These are phyloP conservation scores for Elephantulus edwardii DNA, from an alignment of 2,113 vertebrate genomes.

Conservation along the genomic window DNA sequence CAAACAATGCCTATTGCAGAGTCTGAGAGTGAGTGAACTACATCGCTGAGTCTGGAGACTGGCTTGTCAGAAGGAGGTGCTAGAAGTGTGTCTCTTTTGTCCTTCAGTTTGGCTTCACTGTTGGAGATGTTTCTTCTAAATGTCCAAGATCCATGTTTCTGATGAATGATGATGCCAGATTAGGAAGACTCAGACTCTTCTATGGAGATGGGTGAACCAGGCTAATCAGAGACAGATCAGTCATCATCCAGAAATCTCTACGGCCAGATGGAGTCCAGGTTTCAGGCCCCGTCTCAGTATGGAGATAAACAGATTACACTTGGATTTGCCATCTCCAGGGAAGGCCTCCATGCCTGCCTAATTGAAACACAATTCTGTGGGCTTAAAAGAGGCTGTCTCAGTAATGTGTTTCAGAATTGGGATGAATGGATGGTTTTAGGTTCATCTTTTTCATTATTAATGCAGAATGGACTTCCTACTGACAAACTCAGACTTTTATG, in stretches of 20 bases:
- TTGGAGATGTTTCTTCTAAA: neutral
- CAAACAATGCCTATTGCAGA: neutral
- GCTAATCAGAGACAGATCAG: neutral
- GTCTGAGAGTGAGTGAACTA: neutral
- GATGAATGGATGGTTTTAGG: neutral
- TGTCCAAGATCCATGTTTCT: neutral
- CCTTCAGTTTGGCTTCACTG: neutral
- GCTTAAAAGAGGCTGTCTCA: neutral
- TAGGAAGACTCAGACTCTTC: neutral
- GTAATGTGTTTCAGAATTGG: neutral
- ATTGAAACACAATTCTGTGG: neutral
- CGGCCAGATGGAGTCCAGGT: neutral
- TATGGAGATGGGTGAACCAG: neutral
- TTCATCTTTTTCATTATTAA: neutral
- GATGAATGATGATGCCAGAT: neutral
- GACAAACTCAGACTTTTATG: neutral
- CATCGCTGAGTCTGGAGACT: neutral
- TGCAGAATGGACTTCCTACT: neutral
- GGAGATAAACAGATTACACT: rapidly evolving
- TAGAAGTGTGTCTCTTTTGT: neutral
- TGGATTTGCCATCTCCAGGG: neutral
- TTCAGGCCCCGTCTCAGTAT: neutral
- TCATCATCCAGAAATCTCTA: neutral
- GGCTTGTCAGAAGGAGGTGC: neutral
- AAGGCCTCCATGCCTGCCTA: neutral